phyloP scores from a whole-genome alignment of 2,797 vertebrate genomes.

The Paedocypris micromegethes region DNA sequence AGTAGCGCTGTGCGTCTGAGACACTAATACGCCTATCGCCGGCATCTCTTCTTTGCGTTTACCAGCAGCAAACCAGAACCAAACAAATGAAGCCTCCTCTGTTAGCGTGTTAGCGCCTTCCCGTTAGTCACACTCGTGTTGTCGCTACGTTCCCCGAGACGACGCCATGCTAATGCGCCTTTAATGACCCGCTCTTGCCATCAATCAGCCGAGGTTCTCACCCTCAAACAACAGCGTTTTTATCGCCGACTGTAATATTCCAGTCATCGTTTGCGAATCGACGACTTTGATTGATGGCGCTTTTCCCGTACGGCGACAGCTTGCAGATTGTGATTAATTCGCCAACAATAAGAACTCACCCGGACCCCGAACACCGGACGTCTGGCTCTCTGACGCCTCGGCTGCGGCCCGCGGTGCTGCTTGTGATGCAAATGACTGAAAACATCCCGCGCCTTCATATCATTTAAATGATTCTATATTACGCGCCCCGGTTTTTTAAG shows the following conservation, averaged over 20 bases:
- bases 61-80: not conserved
- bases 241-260: conserved; percentile 47
- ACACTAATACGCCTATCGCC: no score
- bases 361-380: conserved; percentile 39
- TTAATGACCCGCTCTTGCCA: conserved; percentile 56
- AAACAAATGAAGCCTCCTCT: conserved; percentile 42
- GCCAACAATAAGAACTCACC: conserved; percentile 55
- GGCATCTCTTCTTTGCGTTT: not conserved
- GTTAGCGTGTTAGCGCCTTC: conserved; percentile 35
- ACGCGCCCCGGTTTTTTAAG: conserved; percentile 53
- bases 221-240: conserved; percentile 45
- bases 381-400: conserved; percentile 51
- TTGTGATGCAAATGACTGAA: conserved; percentile 57
- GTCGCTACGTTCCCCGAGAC: conserved; percentile 1
- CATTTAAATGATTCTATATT: conserved; percentile 62
- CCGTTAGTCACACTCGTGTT: conserved; percentile 10
- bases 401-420: conserved; percentile 40
- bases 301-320: conserved; percentile 61
- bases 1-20: no score
- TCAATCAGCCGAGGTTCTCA: conserved; percentile 55
- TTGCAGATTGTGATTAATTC: conserved; percentile 71
- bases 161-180: conserved; percentile 52
- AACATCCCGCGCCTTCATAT: conserved; percentile 54
- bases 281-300: conserved; percentile 64
- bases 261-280: conserved; percentile 42